phyloP scores from a whole-genome alignment of 2,888 invertebrate genomes.

The Stomorhina lunata region DNA sequence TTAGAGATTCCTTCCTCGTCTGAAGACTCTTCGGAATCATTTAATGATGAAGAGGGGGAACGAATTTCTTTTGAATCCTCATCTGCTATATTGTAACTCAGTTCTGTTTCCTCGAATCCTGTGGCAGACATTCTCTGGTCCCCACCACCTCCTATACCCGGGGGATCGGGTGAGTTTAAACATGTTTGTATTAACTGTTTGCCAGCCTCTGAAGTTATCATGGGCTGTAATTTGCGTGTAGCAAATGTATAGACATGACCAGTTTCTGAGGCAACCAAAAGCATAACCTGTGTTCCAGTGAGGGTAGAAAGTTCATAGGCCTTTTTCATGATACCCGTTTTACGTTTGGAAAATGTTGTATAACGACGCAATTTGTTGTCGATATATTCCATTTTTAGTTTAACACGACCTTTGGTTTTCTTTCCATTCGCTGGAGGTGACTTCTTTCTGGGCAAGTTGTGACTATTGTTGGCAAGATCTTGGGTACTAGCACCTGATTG shows the following conservation, averaged over 20 bases:
- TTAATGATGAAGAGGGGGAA: conserved; percentile 32
- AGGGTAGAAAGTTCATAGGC: conserved; percentile 99
- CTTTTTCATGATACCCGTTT: conserved; percentile 99
- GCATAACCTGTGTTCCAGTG: conserved; percentile 99
- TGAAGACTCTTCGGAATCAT: conserved; percentile 53
- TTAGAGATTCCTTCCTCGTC: conserved; percentile 31
- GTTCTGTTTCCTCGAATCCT: conserved; percentile 98
- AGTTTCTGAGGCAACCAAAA: conserved; percentile 98
- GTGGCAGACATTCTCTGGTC: conserved; percentile 99
- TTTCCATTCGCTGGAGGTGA: conserved; percentile 96
- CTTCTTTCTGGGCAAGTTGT: conserved; percentile 88
- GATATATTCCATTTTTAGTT: conserved; percentile 99
- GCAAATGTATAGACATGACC: conserved; percentile 99
- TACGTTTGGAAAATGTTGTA: conserved; percentile 99
- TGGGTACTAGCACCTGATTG: conserved; percentile 85
- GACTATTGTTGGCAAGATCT: conserved; percentile 83
- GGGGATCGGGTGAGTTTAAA: conserved; percentile 97
- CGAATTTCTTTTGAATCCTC: conserved; percentile 89
- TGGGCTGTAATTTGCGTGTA: conserved; percentile 98
- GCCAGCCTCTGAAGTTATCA: conserved; percentile 98
- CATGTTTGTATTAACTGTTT: conserved; percentile 99
- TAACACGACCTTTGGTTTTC: conserved; percentile 99
- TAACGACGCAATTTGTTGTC: conserved; percentile 99
- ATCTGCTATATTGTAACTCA: conserved; percentile 97
- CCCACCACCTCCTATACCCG: conserved; percentile 85